A percentile compares a stretch with the other conserved stretches of the same genome.
These are phyloP conservation scores for Plotosus lineatus DNA, from an alignment of 2,113 vertebrate species.

Conservation along the genomic window DNA sequence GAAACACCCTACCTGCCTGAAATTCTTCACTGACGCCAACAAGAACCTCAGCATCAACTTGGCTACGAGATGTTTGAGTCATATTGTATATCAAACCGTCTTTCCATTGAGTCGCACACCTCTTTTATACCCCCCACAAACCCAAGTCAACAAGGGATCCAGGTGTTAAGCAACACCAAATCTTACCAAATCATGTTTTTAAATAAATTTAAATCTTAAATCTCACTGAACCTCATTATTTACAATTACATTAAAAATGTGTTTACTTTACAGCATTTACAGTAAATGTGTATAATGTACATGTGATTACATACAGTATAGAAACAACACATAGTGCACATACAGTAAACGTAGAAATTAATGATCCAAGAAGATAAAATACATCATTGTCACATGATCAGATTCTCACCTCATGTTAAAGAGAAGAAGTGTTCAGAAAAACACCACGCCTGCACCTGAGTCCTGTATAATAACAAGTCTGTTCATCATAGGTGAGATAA, in stretches of 20 bases:
- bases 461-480: neutral
- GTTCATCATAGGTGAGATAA: neutral
- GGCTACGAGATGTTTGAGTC: slow-evolving; percentile 29
- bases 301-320: too few species aligned
- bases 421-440: slow-evolving; percentile 35
- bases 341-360: neutral
- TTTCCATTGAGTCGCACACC: slow-evolving; percentile 35
- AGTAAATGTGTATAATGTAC: too few species aligned
- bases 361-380: neutral
- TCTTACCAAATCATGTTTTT: slow-evolving; percentile 7
- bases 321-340: neutral
- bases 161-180: slow-evolving; percentile 33
- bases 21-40: slow-evolving; percentile 8
- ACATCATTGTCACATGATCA: neutral
- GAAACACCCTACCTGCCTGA: slow-evolving; percentile 19
- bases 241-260: too few species aligned
- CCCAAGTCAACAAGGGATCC: slow-evolving; percentile 6
- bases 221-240: too few species aligned
- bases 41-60: slow-evolving; percentile 22
- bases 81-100: neutral
- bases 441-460: slow-evolving; percentile 16
- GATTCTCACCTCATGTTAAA: neutral
- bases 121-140: slow-evolving; percentile 26
- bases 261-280: slow-evolving; percentile 29
- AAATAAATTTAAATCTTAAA: too few species aligned